Base-by-base conservation (phyloP, 2,888 invertebrate genomes). In the Diadegma fenestrale region DNA sequence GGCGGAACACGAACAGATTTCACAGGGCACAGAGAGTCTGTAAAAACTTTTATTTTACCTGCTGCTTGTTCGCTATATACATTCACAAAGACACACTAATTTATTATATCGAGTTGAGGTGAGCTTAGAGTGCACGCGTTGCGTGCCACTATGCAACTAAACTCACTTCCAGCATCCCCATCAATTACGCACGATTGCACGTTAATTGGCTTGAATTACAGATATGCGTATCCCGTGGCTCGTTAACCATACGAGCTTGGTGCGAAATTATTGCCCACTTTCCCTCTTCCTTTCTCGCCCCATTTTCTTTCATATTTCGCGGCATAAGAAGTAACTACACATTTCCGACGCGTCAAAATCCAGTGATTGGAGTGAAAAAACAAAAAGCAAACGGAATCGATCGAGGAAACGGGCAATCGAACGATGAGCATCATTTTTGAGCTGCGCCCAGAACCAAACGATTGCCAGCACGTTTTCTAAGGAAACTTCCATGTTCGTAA, bases 161-260 rank as follows among this genome's bases (percentile, higher is more conserved):
- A 63, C 63, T 68, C 63, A 19, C 37, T 26, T 26, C 26, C 41
- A 81, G 86, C 84, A 88, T 88, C 86, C 87, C 87, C 89, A 89
- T 89, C 87, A 90, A 89, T 90, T 90, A 88, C 84, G 80, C 64
- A 82, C 82, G 87, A 89, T 88, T 86, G 73, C 80, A 81, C 88
- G 89, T 89, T 90, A 90, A 91, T 91, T 90, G 89, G 89, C 88
- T 90, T 81, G 86, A 89, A 90, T 89, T 90, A 89, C 89, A 88
- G 90, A 91, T 91, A 90, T 86, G 87, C 87, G 87, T 84, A 87
- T 82, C 77, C 82, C 80, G 64, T 87, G 79, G 83, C 85, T 89
- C 89, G 87, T 88, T 86, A 88, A 87, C 80, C 79, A 85, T 86
- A 68, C 63, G 12, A 30, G 64, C 54, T 43, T 80, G 81, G 83